A percentile compares a stretch with the other conserved stretches of the same genome.
phyloP scores from a whole-genome alignment of 1,140 invertebrate genomes.

The Lethrus apterus region DNA sequence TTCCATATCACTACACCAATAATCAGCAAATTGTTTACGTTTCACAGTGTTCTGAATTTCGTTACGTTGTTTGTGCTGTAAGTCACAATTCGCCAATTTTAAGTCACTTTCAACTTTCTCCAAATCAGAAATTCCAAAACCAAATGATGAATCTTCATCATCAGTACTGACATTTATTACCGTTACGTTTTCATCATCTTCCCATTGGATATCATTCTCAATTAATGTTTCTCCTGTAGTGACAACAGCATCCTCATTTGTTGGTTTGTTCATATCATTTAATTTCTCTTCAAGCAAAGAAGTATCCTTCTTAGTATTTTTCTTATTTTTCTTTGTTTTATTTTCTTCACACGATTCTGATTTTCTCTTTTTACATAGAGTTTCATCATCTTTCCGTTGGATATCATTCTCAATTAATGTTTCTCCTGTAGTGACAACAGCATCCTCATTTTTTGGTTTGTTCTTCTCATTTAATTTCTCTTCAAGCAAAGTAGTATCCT shows the following conservation, averaged over 20 bases:
- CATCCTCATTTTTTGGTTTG: conserved; percentile 1
- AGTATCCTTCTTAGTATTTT: not conserved
- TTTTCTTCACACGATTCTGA: not conserved
- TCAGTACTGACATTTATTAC: too few species aligned
- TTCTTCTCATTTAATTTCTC: conserved; percentile 11
- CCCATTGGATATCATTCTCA: not conserved
- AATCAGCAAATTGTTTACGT: conserved; percentile 3
- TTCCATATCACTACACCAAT: conserved; percentile 10
- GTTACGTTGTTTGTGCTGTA: not conserved
- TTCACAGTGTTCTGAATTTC: not conserved
- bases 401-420: too few species aligned
- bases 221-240: not conserved
- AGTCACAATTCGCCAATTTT: conserved; percentile 1
- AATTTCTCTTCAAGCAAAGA: not conserved
- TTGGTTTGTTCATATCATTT: conserved; percentile 9
- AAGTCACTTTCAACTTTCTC: not conserved
- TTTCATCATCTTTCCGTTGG: too few species aligned
- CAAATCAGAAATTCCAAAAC: not conserved
- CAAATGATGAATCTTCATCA: not conserved
- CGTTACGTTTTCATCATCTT: too few species aligned
- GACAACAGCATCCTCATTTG: not conserved
- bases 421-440: not conserved
- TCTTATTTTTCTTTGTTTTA: not conserved
- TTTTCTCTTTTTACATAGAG: too few species aligned
- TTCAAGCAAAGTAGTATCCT: not conserved